A percentile compares a stretch with the other conserved stretches of the same genome.
phyloP scores from a whole-genome alignment of 1,140 invertebrate genomes.

The Melipona quadrifasciata region DNA sequence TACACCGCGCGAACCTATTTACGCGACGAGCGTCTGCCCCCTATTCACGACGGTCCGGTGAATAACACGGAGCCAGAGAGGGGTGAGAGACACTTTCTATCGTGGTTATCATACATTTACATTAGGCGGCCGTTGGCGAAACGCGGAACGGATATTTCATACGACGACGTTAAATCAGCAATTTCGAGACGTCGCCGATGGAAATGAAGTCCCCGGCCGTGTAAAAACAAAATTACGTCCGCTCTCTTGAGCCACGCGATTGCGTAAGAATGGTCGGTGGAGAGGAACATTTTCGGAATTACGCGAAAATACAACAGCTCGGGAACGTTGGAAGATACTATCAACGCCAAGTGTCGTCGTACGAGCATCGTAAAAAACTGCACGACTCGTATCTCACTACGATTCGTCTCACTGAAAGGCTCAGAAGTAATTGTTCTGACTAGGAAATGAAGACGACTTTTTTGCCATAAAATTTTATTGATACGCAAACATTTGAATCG shows the following conservation, averaged over 20 bases:
- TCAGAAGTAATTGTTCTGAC: no score
- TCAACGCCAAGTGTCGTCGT: no score
- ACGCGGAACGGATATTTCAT: constrained; percentile 26
- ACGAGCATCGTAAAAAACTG: no score
- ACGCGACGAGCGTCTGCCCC: constrained; percentile 33
- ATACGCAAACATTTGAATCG: no score
- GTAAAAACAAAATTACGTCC: not conserved
- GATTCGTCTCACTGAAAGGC: no score
- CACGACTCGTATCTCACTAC: no score
- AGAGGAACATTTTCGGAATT: not conserved
- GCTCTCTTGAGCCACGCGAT: not conserved
- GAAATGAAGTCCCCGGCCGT: not conserved
- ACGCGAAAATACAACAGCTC: not conserved
- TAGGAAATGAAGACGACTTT: no score
- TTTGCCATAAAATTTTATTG: no score
- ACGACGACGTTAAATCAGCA: constrained; percentile 52
- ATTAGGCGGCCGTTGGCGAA: constrained; percentile 44
- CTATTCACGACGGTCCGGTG: constrained; percentile 52
- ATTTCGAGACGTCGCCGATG: constrained; percentile 13
- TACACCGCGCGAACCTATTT: constrained; percentile 22
- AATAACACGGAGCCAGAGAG: constrained; percentile 50
- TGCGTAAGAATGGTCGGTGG: not conserved
- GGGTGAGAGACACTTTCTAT: constrained; percentile 59
- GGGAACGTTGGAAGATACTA: not conserved
- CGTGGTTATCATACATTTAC: constrained; percentile 75